phyloP scores from a whole-genome alignment of 2,113 vertebrate species.

The Oenanthe melanoleuca region DNA sequence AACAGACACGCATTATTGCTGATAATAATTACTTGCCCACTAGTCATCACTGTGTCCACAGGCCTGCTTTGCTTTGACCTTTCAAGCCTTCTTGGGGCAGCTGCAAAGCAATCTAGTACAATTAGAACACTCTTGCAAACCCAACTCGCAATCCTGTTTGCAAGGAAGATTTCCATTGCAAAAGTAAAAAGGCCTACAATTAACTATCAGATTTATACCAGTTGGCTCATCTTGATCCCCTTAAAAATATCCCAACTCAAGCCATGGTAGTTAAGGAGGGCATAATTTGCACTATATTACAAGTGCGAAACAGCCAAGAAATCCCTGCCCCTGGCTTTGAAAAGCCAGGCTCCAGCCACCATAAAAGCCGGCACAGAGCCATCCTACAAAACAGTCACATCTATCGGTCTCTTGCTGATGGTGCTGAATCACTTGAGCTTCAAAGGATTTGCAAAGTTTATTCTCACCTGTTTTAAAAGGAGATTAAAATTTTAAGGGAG shows the following conservation, averaged over 20 bases:
- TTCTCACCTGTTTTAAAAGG: neutral
- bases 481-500: neutral
- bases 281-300: neutral
- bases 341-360: neutral
- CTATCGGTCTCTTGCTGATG: neutral
- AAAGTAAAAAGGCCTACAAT: neutral
- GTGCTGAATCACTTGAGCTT: neutral
- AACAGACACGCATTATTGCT: neutral
- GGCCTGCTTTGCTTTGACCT: neutral
- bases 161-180: neutral
- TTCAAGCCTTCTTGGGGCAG: too few species aligned
- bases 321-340: neutral
- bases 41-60: neutral
- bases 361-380: neutral
- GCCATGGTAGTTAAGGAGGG: neutral
- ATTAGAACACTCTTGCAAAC: neutral
- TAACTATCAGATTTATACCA: neutral
- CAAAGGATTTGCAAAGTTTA: neutral
- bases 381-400: neutral
- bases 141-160: neutral
- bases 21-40: neutral
- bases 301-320: neutral
- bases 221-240: neutral
- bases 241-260: neutral
- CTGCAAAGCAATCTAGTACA: neutral